phyloP scores from a whole-genome alignment of 2,888 invertebrate species.

The Chrysolina oricalcia region DNA sequence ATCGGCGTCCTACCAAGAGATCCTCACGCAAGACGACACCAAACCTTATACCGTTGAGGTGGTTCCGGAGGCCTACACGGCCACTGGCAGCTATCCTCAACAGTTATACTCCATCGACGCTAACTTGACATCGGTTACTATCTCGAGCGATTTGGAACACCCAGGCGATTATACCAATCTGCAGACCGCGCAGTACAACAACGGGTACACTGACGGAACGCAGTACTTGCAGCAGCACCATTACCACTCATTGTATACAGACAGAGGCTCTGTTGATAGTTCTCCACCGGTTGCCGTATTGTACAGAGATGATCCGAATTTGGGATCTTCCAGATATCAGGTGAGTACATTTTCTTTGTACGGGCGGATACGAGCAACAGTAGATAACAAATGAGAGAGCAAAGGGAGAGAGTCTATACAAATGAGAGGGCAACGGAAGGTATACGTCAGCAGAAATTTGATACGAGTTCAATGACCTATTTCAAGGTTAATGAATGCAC shows the following conservation, averaged over 20 bases:
- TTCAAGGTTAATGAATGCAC: no score
- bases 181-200: slow-evolving; percentile 75
- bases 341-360: slow-evolving; percentile 52
- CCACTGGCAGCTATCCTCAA: slow-evolving; percentile 41
- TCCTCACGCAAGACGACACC: slow-evolving; percentile 35
- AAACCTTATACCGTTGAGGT: slow-evolving; percentile 44
- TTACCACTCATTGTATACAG: slow-evolving; percentile 59
- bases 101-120: slow-evolving; percentile 52
- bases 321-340: slow-evolving; percentile 75
- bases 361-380: not conserved
- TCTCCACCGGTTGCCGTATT: slow-evolving; percentile 75
- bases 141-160: slow-evolving; percentile 58
- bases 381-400: no score
- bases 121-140: slow-evolving; percentile 47
- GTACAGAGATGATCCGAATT: slow-evolving; percentile 79
- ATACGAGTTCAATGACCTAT: no score
- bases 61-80: slow-evolving; percentile 36
- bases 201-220: slow-evolving; percentile 60
- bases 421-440: no score
- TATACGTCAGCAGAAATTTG: no score
- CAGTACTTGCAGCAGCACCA: slow-evolving; percentile 64
- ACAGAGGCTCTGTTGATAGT: slow-evolving; percentile 67
- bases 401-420: no score
- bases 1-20: slow-evolving; percentile 34
- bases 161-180: slow-evolving; percentile 77